Conservation (phyloP, 2,888 invertebrate genomes). For the Trisateles emortualis region DNA sequence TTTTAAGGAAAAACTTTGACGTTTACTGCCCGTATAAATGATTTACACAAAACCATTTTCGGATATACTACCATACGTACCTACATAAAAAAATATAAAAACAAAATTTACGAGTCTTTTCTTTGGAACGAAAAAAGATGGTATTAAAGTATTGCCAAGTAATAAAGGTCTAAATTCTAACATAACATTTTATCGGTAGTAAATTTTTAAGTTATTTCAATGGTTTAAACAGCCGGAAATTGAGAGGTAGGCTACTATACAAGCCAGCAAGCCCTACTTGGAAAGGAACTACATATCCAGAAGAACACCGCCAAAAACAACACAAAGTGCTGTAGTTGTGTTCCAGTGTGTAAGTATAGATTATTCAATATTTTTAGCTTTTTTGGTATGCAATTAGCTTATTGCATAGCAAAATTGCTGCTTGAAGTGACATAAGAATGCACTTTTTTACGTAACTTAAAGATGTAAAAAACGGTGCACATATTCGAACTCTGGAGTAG, state of each 20-base stretch:
- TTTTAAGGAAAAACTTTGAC: conserved; percentile 67
- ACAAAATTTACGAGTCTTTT: conserved; percentile 65
- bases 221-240: conserved; percentile 35
- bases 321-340: too few species aligned
- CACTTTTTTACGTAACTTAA: too few species aligned
- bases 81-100: conserved; percentile 53
- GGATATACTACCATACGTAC: conserved; percentile 52
- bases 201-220: conserved; percentile 31
- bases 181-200: conserved; percentile 38
- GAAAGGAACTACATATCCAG: too few species aligned
- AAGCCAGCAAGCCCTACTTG: too few species aligned
- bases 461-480: too few species aligned
- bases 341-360: too few species aligned
- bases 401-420: too few species aligned
- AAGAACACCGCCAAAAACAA: too few species aligned
- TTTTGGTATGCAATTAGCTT: too few species aligned
- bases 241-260: background rate
- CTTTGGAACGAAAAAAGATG: conserved; percentile 60
- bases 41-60: conserved; percentile 68
- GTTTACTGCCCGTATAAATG: conserved; percentile 72
- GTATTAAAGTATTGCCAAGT: conserved; percentile 47
- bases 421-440: too few species aligned
- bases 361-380: too few species aligned
- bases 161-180: conserved; percentile 48
- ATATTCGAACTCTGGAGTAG: too few species aligned